Evolutionary conservation across 2,888 invertebrate species (phyloP).

Genomic region (Drosophila colorata): DNA sequence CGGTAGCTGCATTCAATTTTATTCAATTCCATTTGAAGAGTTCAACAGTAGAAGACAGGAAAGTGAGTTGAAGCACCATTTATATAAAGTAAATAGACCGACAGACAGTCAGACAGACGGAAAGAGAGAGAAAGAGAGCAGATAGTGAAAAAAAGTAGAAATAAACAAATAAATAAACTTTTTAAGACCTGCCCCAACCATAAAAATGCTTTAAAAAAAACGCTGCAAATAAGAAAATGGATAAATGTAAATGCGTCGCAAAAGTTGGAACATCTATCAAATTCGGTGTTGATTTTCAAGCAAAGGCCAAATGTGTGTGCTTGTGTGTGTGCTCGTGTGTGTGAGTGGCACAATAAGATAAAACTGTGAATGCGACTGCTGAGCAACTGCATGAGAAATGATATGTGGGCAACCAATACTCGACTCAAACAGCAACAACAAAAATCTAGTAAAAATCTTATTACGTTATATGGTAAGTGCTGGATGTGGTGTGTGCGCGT

Average conservation of each 20-base stretch:
- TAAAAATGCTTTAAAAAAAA: conserved; percentile 45
- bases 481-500: background rate
- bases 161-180: conserved; percentile 64
- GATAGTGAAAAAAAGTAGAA: conserved; percentile 64
- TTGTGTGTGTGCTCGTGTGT: conserved; percentile 15
- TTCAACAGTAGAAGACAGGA: conserved; percentile 31
- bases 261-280: conserved; percentile 74
- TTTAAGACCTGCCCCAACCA: conserved; percentile 31
- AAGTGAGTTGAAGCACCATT: conserved; percentile 49
- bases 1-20: conserved; percentile 56
- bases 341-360: conserved; percentile 46
- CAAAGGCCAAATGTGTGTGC: conserved; percentile 34
- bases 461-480: conserved; percentile 48
- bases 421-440: conserved; percentile 12
- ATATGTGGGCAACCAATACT: conserved; percentile 49
- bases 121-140: background rate
- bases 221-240: conserved; percentile 48
- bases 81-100: conserved; percentile 69
- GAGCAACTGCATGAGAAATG: conserved; percentile 54
- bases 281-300: conserved; percentile 57
- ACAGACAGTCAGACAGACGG: conserved; percentile 22
- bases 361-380: conserved; percentile 35
- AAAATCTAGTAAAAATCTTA: conserved; percentile 64
- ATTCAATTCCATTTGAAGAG: conserved; percentile 68
- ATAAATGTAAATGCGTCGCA: conserved; percentile 71